These are phyloP conservation scores for Sylvia atricapilla DNA, from an alignment of 2,113 vertebrate genomes.

Conservation along the genomic window DNA sequence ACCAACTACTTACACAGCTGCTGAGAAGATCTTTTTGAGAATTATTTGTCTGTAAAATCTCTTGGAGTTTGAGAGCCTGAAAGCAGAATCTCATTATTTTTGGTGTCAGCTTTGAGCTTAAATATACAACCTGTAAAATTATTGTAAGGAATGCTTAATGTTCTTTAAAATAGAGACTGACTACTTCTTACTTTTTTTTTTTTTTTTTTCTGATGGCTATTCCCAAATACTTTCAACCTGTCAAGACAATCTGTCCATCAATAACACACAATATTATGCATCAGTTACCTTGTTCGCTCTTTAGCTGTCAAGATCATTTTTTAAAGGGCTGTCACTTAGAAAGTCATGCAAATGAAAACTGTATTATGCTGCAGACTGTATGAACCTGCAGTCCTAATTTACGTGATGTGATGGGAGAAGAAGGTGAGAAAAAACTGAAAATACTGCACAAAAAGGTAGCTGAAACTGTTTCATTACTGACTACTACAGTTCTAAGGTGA, in stretches of 20 bases:
- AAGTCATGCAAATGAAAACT: not conserved
- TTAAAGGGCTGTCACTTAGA: not conserved
- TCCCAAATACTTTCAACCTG: not conserved
- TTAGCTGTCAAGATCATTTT: not conserved
- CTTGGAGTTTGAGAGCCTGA: not conserved
- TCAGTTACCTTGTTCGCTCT: not conserved
- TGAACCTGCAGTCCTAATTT: not conserved
- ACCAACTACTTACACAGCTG: not conserved
- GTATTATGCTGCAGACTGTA: not conserved
- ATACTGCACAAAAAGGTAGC: not conserved
- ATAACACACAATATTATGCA: not conserved
- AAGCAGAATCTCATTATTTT: slow-evolving; percentile 15
- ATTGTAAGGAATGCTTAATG: not conserved
- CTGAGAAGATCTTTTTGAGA: not conserved
- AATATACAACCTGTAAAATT: not conserved
- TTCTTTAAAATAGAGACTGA: not conserved
- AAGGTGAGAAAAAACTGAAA: not conserved
- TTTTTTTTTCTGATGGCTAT: not conserved
- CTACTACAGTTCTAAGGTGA: not conserved
- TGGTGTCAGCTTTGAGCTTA: not conserved
- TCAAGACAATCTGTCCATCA: not conserved
- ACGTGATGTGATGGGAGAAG: not conserved
- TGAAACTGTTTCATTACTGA: not conserved
- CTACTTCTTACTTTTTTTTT: not conserved
- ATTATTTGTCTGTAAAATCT: slow-evolving; percentile 6